Evolutionary conservation across 2,113 vertebrate species (phyloP).

Genomic region (Microcebus lehilahytsara): DNA sequence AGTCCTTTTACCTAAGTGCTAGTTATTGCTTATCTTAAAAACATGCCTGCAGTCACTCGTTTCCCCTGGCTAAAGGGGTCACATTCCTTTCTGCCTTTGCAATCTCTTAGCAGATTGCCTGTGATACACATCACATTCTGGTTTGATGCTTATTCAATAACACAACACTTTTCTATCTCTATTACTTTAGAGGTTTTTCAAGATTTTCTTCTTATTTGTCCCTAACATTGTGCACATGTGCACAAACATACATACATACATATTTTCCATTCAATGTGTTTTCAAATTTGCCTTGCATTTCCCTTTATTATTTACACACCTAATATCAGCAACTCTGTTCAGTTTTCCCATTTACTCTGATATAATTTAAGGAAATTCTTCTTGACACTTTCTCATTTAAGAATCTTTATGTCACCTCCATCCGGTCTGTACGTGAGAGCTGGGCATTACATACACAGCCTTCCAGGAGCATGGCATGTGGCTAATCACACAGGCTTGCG

Average conservation of each 20-base stretch:
- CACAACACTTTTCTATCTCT: not conserved
- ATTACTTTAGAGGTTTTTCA: not conserved
- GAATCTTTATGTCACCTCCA: not conserved
- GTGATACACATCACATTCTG: not conserved
- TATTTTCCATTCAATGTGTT: not conserved
- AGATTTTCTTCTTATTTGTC: not conserved
- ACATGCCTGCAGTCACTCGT: rapidly evolving
- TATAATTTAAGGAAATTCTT: not conserved
- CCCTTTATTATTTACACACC: not conserved
- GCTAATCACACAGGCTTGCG: not conserved
- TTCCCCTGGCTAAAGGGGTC: not conserved
- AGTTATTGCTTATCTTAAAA: not conserved
- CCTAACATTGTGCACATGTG: not conserved
- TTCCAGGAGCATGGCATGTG: not conserved
- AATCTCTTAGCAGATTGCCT: not conserved
- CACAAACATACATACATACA: not conserved
- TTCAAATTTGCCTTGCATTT: not conserved
- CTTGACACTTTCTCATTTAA: not conserved
- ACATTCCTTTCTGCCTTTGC: not conserved
- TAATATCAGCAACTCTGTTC: not conserved
- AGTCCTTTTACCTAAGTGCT: not conserved
- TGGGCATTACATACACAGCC: not conserved
- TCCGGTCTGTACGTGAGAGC: not conserved
- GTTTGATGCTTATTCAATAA: not conserved
- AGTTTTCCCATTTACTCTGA: not conserved